Base-by-base conservation (phyloP, 2,113 vertebrate species). In the Thalassarche chlororhynchos region DNA sequence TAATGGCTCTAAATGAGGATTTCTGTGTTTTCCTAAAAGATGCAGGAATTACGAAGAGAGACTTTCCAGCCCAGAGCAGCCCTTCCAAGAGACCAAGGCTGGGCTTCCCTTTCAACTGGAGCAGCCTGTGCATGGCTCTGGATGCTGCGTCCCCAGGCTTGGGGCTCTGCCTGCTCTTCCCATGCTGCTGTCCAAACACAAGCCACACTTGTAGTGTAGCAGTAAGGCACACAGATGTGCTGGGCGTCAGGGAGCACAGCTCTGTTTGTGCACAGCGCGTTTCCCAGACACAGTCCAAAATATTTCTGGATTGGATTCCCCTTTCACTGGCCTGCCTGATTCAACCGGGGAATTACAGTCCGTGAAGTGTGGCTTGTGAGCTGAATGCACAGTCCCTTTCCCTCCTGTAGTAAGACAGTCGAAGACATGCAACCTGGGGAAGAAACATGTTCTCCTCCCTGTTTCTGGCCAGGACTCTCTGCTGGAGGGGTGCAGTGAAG, bases 11-110 rank as follows among this genome's bases (percentile, higher is more conserved):
- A 72, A 94, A 54, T 70, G 44, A 92, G 75, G 52, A 75, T 79
- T 95, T 84, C 74, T 92, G 21, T 89, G 69, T 84, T 93, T 86
- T 95, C 87, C 52, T 78, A 60, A 82, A 89, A 82, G 78, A 60
- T 74, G 78, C 20, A 72, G 87, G 44, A 84, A 51, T 91, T 89
- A 55, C 13, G 28, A 82, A 78, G 54, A 72, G 54, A 86, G 51
- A 29, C 25, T 89, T 77, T 89, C 52, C 61, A 78, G 54, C 54
- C 54, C 36, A 66, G 65, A 66, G 42, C 79, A 78, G 55, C 61
- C n/a, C 38, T 71, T 85, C 42, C 47, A 51, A 32, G 51, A 85
- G 57, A 58, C 15, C 38, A 52, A 31, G 44, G 18, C 76, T 49
- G 44, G 40, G 55, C 60, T 84, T 75, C 25, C 19, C 60, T 32